Evolutionary conservation across 2,888 invertebrate genomes (phyloP), one percentile per base, ranked within the genome.

Genomic region (Meandrusa payeni): DNA sequence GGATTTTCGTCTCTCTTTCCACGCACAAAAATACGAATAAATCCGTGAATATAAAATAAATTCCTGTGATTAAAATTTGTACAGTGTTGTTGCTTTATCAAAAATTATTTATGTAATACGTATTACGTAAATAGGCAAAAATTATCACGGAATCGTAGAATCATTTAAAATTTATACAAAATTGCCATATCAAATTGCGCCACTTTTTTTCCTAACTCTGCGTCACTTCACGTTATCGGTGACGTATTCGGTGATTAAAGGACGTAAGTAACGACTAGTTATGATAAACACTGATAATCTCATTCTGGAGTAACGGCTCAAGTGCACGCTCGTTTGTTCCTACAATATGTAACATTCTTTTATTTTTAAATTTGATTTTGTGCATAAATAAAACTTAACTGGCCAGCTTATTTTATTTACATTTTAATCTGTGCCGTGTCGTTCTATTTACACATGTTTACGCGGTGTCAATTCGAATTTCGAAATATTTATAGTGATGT

Each of bases 221-320:
- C 50, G 53, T 54, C 51, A 48, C 48, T 43, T 55, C 37, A 51
- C 52, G 61, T 67, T 79, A 83, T 82, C 82, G 76, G 73, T 77
- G 81, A 81, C 80, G 78, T 67, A 74, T 67, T 64, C 65, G 62
- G 59, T 70, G 79, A 83, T 85, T 83, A 80, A 82, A 83, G 85
- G 79, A 81, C 79, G 67, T 65, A 62, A 69, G 72, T 76, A 77
- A 79, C 79, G 76, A 80, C 76, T 66, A 57, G 58, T 64, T 57
- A 67, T 76, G 83, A 83, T 85, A 86, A 80, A 75, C 66, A 71
- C 71, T 79, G 83, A 83, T 83, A 85, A 83, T 83, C 81, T 81
- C 75, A 77, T 70, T 82, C 74, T 69, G 68, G 69, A 67, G 65
- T 61, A 66, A 73, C 74, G 64, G 59, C 68, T 67, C 61, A 58